Percentiles rank a stretch among this genome's conserved stretches.
Conservation (phyloP, 2,113 vertebrate species). For the Buteo buteo region DNA sequence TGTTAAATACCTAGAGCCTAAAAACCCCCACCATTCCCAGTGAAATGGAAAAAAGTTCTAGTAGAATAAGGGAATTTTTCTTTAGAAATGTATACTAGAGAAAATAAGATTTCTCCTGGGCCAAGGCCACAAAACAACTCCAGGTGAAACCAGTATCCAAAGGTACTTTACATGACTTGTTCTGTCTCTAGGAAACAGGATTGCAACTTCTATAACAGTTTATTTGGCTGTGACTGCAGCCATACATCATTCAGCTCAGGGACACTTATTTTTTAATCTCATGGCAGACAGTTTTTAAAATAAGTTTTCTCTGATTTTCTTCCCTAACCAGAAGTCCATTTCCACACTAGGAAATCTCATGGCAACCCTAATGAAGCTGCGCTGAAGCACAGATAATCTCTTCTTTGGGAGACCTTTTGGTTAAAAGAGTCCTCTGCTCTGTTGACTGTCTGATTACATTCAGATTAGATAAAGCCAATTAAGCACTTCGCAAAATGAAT, state of each 20-base stretch:
- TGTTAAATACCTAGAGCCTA: not conserved
- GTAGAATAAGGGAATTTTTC: not conserved
- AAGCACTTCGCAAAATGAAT: not conserved
- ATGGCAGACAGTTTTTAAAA: not conserved
- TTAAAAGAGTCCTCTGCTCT: not conserved
- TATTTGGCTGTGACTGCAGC: not conserved
- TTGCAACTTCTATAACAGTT: not conserved
- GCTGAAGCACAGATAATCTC: not conserved
- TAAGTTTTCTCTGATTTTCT: not conserved
- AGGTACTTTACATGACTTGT: not conserved
- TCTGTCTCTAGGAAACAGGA: not conserved
- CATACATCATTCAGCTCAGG: not conserved
- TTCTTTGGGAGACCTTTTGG: not conserved
- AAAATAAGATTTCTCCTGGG: not conserved
- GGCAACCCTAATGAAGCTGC: not conserved
- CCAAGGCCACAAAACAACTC: not conserved
- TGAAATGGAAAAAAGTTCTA: not conserved
- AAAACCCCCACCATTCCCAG: rapidly evolving
- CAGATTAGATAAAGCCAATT: not conserved
- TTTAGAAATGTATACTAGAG: not conserved
- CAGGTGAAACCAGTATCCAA: not conserved
- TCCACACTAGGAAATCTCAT: not conserved
- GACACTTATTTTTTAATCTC: not conserved
- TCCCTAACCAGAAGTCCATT: not conserved
- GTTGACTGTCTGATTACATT: not conserved